Evolutionary conservation across 2,888 invertebrate genomes (phyloP), one percentile per base, ranked within the genome.

Genomic region (Diogma glabrata): DNA sequence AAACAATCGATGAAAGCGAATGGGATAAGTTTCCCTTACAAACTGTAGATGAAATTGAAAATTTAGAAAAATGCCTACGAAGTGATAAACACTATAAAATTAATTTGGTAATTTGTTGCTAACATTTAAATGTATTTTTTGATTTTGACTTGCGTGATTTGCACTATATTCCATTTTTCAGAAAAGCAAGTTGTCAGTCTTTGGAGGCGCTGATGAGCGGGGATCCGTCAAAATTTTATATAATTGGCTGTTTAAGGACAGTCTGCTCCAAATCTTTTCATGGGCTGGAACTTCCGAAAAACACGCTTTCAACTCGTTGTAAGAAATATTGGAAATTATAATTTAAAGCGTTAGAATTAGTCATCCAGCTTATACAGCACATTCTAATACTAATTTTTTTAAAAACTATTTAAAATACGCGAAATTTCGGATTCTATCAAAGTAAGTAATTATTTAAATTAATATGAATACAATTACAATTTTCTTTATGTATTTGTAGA

Each of bases 31-130:
- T 33, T 33, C 33, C 33, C n/a, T 12, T 33, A 33, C 33, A 33
- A 33, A 33, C n/a, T 33, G 33, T 33, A 33, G 33, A 33, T 33
- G 33, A 33, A 33, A 33, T 33, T 33, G 33, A 33, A 33, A 33
- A 4, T 4, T 33, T 33, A 33, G 33, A 33, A 33, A 33, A 33
- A 33, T 16, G 33, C 2, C 33, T 33, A n/a, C 4, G 28, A 28
- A 28, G 28, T 28, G 28, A 28, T 28, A 28, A 28, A 28, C 28
- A 2, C 28, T 28, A 28, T 28, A 28, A 3, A 28, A 28, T 28
- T 28, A 28, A 28, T 28, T 28, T 28, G 28, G 3, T 28, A 28
- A 28, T 3, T 28, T 28, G 28, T 8, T 33, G 33, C 33, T 5
- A 33, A 33, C n/a, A 33, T 33, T 5, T 33, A 33, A 33, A 33